A percentile compares a stretch with the other conserved stretches of the same genome.
phyloP scores from a whole-genome alignment of 2,797 vertebrate species.

The Sebastes wilsoni region DNA sequence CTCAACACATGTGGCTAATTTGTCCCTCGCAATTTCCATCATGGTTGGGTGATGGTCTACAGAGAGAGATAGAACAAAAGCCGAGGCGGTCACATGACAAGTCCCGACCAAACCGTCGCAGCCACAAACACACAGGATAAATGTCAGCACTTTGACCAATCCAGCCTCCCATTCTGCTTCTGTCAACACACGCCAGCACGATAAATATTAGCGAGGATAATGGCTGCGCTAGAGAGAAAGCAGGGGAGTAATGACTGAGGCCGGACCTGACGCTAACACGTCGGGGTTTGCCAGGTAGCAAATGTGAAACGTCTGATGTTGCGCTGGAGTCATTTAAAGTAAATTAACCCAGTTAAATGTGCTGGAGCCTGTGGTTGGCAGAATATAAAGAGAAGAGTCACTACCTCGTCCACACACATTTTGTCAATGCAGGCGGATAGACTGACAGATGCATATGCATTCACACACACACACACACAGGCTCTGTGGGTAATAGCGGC shows the following conservation, averaged over 20 bases:
- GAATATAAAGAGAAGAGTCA: constrained; percentile 74
- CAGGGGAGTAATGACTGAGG: constrained; percentile 5
- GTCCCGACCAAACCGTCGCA: constrained; percentile 54
- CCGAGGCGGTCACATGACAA: constrained; percentile 47
- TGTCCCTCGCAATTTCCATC: constrained; percentile 73
- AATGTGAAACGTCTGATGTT: constrained; percentile 51
- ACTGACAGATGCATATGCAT: constrained; percentile 49
- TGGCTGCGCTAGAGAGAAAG: background rate
- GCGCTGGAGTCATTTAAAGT: constrained; percentile 39
- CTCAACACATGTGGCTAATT: constrained; percentile 77
- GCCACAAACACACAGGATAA: constrained; percentile 74
- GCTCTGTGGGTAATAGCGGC: constrained; percentile 76
- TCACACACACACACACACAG: background rate
- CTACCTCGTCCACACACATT: constrained; percentile 61
- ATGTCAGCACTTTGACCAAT: constrained; percentile 69
- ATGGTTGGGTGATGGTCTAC: constrained; percentile 63
- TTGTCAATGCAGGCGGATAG: constrained; percentile 53
- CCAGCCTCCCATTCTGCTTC: constrained; percentile 48
- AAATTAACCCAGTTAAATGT: constrained; percentile 63
- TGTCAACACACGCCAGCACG: constrained; percentile 31
- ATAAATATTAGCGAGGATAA: constrained; percentile 46
- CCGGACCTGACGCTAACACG: constrained; percentile 28
- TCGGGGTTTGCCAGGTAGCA: constrained; percentile 42
- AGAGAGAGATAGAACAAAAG: constrained; percentile 68
- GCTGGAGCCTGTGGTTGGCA: constrained; percentile 64